phyloP scores from a whole-genome alignment of 2,888 invertebrate genomes.

The Athalia cordata region DNA sequence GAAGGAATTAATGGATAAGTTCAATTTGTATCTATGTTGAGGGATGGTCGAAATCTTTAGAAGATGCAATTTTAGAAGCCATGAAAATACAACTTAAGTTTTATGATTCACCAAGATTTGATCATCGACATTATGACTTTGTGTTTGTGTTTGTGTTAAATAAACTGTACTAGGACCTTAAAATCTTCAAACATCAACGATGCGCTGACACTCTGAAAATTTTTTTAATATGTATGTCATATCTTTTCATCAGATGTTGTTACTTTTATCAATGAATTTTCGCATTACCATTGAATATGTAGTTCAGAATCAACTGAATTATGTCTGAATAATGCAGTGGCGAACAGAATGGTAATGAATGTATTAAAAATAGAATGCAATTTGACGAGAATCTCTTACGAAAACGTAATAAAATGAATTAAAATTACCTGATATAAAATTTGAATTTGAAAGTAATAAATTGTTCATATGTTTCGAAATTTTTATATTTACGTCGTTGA shows the following conservation, averaged over 20 bases:
- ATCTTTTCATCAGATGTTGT: neutral
- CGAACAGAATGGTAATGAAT: conserved; percentile 27
- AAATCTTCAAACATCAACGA: conserved; percentile 26
- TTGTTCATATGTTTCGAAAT: neutral
- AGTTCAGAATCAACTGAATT: neutral
- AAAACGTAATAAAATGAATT: too few species aligned
- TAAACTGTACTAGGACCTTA: conserved; percentile 36
- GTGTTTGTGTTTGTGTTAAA: conserved; percentile 30
- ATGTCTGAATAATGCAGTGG: conserved; percentile 3
- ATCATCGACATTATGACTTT: conserved; percentile 12
- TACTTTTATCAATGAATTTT: neutral
- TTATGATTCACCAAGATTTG: neutral
- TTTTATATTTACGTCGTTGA: neutral
- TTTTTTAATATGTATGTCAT: neutral
- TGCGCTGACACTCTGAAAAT: conserved; percentile 13
- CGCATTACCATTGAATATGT: neutral
- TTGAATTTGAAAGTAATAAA: neutral
- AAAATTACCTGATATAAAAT: neutral
- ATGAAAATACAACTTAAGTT: neutral
- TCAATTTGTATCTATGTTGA: neutral
- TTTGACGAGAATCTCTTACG: too few species aligned
- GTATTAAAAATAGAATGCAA: too few species aligned
- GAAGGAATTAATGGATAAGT: neutral
- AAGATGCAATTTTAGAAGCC: neutral
- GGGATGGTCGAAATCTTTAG: neutral